Evolutionary conservation across 2,113 vertebrate species (phyloP).

Genomic region (Eulacestoma nigropectus): DNA sequence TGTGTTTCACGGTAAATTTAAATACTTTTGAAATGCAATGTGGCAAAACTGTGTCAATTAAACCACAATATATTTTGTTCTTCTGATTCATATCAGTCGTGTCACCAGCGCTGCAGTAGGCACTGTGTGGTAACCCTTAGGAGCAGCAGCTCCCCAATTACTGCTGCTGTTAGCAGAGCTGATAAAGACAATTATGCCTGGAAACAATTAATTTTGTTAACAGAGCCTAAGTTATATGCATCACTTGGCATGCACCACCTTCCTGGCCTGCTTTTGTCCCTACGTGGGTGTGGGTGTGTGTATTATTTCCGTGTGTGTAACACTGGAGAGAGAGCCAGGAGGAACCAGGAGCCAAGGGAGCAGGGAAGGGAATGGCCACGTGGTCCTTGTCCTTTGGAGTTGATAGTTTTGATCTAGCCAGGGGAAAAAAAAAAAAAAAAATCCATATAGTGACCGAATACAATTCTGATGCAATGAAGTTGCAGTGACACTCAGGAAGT

Average conservation of each 20-base stretch:
- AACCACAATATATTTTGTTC: not conserved
- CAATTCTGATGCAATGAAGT: not conserved
- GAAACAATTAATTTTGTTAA: slow-evolving; percentile 11
- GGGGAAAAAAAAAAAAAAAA: not conserved
- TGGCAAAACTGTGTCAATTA: not conserved
- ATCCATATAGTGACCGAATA: not conserved
- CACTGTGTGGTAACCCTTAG: not conserved
- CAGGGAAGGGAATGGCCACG: not conserved
- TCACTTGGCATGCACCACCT: not conserved
- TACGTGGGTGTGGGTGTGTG: not conserved
- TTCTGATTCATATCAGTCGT: not conserved
- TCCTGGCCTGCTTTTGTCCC: not conserved
- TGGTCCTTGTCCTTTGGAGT: not conserved
- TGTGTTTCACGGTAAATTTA: not conserved
- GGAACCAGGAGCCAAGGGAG: not conserved
- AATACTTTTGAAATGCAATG: not conserved
- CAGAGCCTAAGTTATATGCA: not conserved
- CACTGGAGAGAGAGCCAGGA: not conserved
- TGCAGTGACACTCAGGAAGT: not conserved
- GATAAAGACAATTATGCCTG: slow-evolving; percentile 25
- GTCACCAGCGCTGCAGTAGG: not conserved
- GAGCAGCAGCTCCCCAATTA: not conserved
- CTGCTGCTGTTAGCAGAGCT: not conserved
- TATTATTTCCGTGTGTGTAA: not conserved
- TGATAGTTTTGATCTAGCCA: not conserved